Evolutionary conservation across 2,797 vertebrate species (phyloP).

Genomic region (Nyctibius grandis): DNA sequence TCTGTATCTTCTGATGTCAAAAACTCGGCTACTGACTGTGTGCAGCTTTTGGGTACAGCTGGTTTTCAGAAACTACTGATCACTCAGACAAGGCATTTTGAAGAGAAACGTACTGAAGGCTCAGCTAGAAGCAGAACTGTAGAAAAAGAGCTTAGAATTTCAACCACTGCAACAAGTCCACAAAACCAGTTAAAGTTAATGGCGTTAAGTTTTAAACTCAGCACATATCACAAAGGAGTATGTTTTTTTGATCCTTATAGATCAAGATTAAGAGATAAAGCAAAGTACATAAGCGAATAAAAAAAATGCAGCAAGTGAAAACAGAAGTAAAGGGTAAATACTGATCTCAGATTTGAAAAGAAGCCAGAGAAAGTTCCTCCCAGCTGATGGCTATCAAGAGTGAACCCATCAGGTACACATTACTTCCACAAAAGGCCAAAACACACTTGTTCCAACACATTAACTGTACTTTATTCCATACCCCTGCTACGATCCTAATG

Average conservation of each 20-base stretch:
- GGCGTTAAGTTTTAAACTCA: not conserved
- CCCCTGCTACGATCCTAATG: conserved; percentile 61
- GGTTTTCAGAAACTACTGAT: not conserved
- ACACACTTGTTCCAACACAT: conserved; percentile 59
- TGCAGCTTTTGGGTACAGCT: not conserved
- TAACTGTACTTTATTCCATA: conserved; percentile 61
- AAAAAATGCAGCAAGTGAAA: not conserved
- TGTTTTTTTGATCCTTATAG: not conserved
- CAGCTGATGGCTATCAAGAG: not conserved
- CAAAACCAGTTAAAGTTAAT: not conserved
- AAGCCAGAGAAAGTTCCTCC: conserved; percentile 24
- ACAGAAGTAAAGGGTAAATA: not conserved
- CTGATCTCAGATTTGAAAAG: conserved; percentile 38
- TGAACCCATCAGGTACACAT: conserved; percentile 23
- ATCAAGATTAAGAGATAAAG: not conserved
- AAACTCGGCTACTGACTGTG: not conserved
- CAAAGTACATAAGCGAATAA: not conserved
- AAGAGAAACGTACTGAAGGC: fast-evolving
- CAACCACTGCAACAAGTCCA: not conserved
- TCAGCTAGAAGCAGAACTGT: not conserved
- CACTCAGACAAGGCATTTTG: not conserved
- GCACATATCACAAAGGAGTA: not conserved
- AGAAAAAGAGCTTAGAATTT: not conserved
- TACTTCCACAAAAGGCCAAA: conserved; percentile 59
- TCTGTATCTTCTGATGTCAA: not conserved